These are phyloP conservation scores for Rhinophrynus dorsalis DNA, from an alignment of 2,797 vertebrate genomes.

Conservation along the genomic window DNA sequence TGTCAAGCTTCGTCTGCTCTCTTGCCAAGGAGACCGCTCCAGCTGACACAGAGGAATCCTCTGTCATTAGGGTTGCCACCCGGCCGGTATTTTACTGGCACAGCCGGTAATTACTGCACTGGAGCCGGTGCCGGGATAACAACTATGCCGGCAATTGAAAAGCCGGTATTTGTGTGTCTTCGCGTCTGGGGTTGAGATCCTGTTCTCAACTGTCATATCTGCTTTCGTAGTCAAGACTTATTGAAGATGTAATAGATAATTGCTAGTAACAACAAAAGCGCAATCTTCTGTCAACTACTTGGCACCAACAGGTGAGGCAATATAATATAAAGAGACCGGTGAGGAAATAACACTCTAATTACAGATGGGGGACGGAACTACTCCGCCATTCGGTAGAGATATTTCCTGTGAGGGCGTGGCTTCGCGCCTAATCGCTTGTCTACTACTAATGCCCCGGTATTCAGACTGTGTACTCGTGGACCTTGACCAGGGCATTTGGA, in stretches of 20 bases:
- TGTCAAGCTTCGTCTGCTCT: no score
- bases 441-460: conserved; percentile 18
- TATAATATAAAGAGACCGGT: not conserved
- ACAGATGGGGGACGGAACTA: not conserved
- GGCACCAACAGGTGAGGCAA: conserved; percentile 24
- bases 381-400: not conserved
- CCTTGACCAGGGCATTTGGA: not conserved
- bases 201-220: no score
- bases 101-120: no score
- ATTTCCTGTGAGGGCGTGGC: not conserved
- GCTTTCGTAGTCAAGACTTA: no score
- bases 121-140: no score
- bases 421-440: not conserved
- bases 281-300: not conserved
- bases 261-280: not conserved
- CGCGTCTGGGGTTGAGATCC: no score
- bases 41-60: no score
- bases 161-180: no score
- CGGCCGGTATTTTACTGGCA: no score
- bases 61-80: no score
- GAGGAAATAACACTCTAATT: not conserved
- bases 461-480: not conserved
- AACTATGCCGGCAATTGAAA: no score
- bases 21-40: no score
- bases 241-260: conserved; percentile 3